Evolutionary conservation across 2,888 invertebrate species (phyloP).

Genomic region (Phragmatobia fuliginosa): DNA sequence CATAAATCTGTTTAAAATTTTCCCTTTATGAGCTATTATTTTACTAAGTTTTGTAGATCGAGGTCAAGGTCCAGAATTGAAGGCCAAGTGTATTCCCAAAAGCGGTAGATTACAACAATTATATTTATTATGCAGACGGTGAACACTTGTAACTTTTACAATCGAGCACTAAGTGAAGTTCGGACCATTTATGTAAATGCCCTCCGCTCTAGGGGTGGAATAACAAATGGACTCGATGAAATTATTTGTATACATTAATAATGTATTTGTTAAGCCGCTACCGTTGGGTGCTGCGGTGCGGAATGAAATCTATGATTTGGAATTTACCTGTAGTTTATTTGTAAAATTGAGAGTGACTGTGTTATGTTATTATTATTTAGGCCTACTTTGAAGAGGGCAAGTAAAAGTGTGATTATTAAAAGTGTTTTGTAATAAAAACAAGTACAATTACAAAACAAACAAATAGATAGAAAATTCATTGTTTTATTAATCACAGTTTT

Average conservation of each 20-base stretch:
- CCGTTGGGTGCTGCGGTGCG: neutral
- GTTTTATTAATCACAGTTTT: too few relatives aligned
- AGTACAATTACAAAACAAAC: too few relatives aligned
- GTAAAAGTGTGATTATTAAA: neutral
- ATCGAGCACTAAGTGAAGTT: conserved; percentile 27
- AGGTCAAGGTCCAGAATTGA: neutral
- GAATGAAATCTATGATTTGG: conserved; percentile 11
- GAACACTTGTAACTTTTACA: conserved; percentile 31
- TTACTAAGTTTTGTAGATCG: neutral
- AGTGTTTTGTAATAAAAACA: neutral
- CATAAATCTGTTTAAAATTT: neutral
- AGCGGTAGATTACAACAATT: conserved; percentile 28
- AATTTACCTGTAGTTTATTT: neutral
- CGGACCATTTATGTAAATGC: conserved; percentile 38
- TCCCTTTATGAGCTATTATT: neutral
- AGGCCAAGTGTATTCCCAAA: neutral
- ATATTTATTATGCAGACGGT: conserved; percentile 34
- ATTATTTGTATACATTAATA: conserved; percentile 24
- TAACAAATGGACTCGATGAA: conserved; percentile 18
- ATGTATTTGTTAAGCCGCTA: conserved; percentile 15
- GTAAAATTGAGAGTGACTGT: neutral
- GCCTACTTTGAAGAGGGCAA: neutral
- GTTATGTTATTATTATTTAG: neutral
- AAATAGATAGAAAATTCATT: too few relatives aligned
- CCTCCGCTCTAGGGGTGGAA: conserved; percentile 18